Conservation (phyloP, 2,888 invertebrate species). For the Drosophila imparisetae region DNA sequence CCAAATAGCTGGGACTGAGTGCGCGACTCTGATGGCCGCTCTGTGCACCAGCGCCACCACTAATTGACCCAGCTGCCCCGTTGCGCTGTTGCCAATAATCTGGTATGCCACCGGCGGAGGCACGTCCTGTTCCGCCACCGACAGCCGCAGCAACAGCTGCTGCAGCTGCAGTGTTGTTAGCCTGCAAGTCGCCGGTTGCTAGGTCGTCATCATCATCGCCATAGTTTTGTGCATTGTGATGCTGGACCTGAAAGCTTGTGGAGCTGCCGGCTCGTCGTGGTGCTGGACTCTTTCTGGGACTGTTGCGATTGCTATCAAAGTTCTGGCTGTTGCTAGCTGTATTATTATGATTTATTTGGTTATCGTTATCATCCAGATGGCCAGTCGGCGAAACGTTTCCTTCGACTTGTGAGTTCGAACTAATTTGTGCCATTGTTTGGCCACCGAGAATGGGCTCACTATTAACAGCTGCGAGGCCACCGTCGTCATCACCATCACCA, state of each 20-base stretch:
- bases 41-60: conserved; percentile 33
- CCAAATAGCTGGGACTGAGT: conserved; percentile 84
- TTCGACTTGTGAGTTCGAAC: conserved; percentile 83
- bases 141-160: conserved; percentile 42
- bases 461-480: conserved; percentile 70
- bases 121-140: conserved; percentile 26
- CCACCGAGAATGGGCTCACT: conserved; percentile 76
- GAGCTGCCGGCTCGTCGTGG: conserved; percentile 45
- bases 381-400: conserved; percentile 77
- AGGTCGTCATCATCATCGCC: conserved; percentile 75
- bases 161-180: conserved; percentile 40
- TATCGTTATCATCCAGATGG: conserved; percentile 77
- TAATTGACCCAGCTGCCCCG: conserved; percentile 62
- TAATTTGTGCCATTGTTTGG: conserved; percentile 83
- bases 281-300: conserved; percentile 73
- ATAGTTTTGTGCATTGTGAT: conserved; percentile 42
- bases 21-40: conserved; percentile 74
- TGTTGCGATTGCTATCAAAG: conserved; percentile 62
- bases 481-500: conserved; percentile 43
- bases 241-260: conserved; percentile 64
- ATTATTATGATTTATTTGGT: conserved; percentile 64
- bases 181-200: conserved; percentile 59
- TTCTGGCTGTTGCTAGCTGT: conserved; percentile 25
- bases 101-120: conserved; percentile 32
- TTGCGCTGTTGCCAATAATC: conserved; percentile 81